Evolutionary conservation across 2,888 invertebrate genomes (phyloP).

Genomic region (Drosophila kambysellisi): DNA sequence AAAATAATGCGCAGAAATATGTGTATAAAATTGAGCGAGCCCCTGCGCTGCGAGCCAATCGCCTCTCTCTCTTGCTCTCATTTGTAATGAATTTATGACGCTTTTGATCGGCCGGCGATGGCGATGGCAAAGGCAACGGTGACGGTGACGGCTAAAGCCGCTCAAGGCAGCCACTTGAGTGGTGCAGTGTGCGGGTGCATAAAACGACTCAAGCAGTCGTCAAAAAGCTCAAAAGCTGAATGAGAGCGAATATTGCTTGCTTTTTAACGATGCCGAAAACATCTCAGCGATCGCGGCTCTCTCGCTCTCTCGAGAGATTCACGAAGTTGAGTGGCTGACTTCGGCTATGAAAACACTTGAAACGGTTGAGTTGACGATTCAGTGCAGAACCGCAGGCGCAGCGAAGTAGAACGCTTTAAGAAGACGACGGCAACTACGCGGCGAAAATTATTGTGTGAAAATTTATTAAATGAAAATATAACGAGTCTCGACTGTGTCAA

Average conservation of each 20-base stretch:
- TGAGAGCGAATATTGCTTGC: constrained; percentile 15
- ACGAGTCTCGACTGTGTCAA: constrained; percentile 29
- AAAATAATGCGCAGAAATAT: constrained; percentile 67
- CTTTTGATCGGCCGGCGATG: constrained; percentile 61
- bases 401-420: constrained; percentile 68
- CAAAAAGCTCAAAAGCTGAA: constrained; percentile 35
- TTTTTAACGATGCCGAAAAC: constrained; percentile 10
- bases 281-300: constrained; percentile 26
- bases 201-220: constrained; percentile 42
- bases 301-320: constrained; percentile 1
- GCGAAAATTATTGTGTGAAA: constrained; percentile 42
- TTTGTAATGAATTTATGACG: constrained; percentile 61
- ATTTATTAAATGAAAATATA: constrained; percentile 43
- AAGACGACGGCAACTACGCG: constrained; percentile 38
- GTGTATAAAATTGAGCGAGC: constrained; percentile 44
- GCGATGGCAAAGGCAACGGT: constrained; percentile 12
- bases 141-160: constrained; percentile 34
- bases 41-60: constrained; percentile 17
- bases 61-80: constrained; percentile 22
- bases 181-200: constrained; percentile 40
- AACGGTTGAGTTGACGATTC: constrained; percentile 75
- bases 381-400: constrained; percentile 81
- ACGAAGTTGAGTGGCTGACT: constrained; percentile 40
- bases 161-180: constrained; percentile 28
- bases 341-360: constrained; percentile 74